Percentiles rank a stretch among this genome's conserved stretches.
Evolutionary conservation across 2,797 vertebrate species (phyloP).

Genomic region (Crotalus adamanteus): DNA sequence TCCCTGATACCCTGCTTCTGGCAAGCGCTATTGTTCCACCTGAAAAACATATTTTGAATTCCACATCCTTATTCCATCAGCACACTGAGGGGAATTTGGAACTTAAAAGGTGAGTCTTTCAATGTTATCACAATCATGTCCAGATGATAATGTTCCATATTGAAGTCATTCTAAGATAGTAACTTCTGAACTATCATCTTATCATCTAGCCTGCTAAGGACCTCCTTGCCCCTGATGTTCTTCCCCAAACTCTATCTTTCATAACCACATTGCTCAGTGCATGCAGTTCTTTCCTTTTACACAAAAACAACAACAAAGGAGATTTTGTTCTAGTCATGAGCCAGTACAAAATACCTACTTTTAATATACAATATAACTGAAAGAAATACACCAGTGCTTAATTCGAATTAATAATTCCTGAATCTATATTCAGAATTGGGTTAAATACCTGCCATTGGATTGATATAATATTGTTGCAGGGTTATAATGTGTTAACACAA

Average conservation of each 20-base stretch:
- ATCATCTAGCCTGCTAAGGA: neutral
- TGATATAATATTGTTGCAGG: neutral
- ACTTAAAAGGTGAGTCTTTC: constrained; percentile 52
- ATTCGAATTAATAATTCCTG: neutral
- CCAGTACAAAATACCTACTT: neutral
- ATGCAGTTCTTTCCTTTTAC: neutral
- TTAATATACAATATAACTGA: neutral
- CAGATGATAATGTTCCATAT: neutral
- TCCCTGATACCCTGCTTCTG: constrained; percentile 62
- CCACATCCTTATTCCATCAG: neutral
- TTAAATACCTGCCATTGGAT: neutral
- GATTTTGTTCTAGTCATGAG: neutral
- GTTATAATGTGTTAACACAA: neutral
- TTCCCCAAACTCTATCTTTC: neutral
- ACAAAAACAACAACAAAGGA: neutral
- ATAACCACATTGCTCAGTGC: neutral
- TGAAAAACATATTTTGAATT: constrained; percentile 14
- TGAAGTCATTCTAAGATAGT: neutral
- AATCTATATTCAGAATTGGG: neutral
- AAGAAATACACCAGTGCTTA: neutral
- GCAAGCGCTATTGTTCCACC: constrained; percentile 42
- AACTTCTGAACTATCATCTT: neutral
- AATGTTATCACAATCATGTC: neutral
- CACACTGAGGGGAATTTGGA: constrained; percentile 21
- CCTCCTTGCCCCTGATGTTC: neutral